Percentiles rank a stretch among this genome's conserved stretches.
Conservation (phyloP, 2,888 invertebrate species). For the Fragum sueziense region DNA sequence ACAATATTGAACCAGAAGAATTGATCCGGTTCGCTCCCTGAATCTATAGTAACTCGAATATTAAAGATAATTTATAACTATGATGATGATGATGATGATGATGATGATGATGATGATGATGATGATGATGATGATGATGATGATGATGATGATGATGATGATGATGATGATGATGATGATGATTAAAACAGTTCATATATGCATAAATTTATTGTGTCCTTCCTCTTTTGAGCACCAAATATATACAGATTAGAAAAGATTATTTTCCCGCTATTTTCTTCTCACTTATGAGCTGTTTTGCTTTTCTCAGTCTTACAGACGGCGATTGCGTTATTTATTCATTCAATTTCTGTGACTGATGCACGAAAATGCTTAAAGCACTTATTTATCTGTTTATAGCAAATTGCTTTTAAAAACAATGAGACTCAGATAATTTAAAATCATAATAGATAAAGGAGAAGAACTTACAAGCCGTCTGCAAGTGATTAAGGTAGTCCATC, state of each 20-base stretch:
- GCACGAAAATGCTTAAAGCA: no score
- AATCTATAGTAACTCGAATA: conserved; percentile 15
- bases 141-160: conserved; percentile 21
- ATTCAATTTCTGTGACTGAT: no score
- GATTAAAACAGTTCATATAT: not conserved
- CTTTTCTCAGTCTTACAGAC: no score
- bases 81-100: not conserved
- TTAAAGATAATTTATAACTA: not conserved
- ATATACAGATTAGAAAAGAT: not conserved
- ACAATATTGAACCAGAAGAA: not conserved
- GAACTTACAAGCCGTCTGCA: no score
- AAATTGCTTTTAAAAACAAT: no score
- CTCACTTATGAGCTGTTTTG: no score
- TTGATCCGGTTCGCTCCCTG: conserved; percentile 15
- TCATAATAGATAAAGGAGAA: no score
- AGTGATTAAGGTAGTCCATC: no score
- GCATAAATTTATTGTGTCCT: conserved; percentile 1
- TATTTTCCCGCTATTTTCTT: no score
- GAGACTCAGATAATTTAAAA: no score
- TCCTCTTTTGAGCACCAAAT: conserved; percentile 16
- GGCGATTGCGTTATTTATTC: no score
- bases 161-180: conserved; percentile 1
- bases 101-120: not conserved
- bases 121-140: not conserved
- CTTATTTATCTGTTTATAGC: no score